Evolutionary conservation across 2,888 invertebrate genomes (phyloP).

Genomic region (Melipona bicolor): DNA sequence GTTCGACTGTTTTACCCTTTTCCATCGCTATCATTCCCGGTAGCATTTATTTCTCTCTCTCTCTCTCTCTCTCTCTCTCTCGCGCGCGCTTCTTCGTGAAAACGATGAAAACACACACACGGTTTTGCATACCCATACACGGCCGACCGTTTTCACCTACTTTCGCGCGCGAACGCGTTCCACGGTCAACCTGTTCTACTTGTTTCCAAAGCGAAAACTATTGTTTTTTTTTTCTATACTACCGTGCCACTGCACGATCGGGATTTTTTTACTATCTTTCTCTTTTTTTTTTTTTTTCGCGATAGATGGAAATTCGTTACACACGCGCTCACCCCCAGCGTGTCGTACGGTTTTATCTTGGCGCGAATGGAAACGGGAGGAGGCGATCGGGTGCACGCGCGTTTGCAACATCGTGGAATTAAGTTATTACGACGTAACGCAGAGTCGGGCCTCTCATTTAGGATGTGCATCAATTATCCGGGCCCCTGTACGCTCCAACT

Average conservation of each 20-base stretch:
- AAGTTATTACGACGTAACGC: constrained; percentile 32
- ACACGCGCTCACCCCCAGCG: no score
- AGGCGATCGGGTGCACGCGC: neutral
- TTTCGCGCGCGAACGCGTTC: neutral
- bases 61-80: no score
- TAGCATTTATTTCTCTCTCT: neutral
- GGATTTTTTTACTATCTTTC: neutral
- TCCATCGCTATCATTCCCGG: no score
- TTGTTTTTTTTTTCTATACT: neutral
- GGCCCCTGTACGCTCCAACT: constrained; percentile 7
- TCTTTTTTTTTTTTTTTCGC: neutral
- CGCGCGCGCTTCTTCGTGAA: no score
- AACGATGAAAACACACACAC: neutral
- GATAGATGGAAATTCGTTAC: neutral
- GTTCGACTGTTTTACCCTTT: neutral
- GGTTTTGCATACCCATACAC: neutral
- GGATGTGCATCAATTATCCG: constrained; percentile 36
- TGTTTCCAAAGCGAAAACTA: neutral
- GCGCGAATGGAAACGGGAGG: neutral
- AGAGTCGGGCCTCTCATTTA: constrained; percentile 3
- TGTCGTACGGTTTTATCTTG: neutral
- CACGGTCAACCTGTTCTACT: constrained; percentile 1
- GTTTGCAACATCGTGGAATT: constrained; percentile 7
- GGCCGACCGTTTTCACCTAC: constrained; percentile 2
- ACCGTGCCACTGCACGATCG: neutral